A percentile compares a stretch with the other conserved stretches of the same genome.
Evolutionary conservation across 1,140 invertebrate genomes (phyloP).

Genomic region (Calephelis nemesis): DNA sequence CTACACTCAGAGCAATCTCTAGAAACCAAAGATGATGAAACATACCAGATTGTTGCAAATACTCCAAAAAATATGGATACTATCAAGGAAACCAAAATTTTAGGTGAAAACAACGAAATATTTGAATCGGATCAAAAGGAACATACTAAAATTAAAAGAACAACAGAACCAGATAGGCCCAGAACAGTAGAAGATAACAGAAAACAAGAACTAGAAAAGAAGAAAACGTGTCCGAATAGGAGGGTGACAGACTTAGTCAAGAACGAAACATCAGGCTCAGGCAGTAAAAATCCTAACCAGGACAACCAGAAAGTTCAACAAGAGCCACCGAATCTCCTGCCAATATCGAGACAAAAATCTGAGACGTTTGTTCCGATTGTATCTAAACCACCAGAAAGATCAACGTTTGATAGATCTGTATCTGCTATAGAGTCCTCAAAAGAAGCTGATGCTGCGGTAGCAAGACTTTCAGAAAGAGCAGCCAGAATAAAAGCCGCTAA

Average conservation of each 20-base stretch:
- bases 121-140: not conserved
- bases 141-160: not conserved
- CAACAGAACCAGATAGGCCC: too few species aligned
- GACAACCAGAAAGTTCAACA: slow-evolving; percentile 30
- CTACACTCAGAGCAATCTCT: slow-evolving; percentile 51
- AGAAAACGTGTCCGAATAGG: not conserved
- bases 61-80: slow-evolving; percentile 58
- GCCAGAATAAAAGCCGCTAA: slow-evolving; percentile 81
- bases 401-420: slow-evolving; percentile 49
- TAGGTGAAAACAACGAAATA: not conserved
- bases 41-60: slow-evolving; percentile 47
- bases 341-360: slow-evolving; percentile 55
- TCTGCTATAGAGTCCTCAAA: slow-evolving; percentile 44
- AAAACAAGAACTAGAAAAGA: not conserved
- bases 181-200: too few species aligned
- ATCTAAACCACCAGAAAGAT: slow-evolving; percentile 30
- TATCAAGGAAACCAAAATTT: slow-evolving; percentile 27
- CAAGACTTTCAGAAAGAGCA: slow-evolving; percentile 71
- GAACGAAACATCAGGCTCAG: not conserved
- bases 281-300: slow-evolving; percentile 30
- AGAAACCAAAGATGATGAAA: slow-evolving; percentile 41
- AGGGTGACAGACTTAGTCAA: not conserved
- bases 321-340: slow-evolving; percentile 27
- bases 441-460: slow-evolving; percentile 34
- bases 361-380: slow-evolving; percentile 49